A percentile compares a stretch with the other conserved stretches of the same genome.
phyloP scores from a whole-genome alignment of 2,888 invertebrate species.

The Latrodectus hesperus region DNA sequence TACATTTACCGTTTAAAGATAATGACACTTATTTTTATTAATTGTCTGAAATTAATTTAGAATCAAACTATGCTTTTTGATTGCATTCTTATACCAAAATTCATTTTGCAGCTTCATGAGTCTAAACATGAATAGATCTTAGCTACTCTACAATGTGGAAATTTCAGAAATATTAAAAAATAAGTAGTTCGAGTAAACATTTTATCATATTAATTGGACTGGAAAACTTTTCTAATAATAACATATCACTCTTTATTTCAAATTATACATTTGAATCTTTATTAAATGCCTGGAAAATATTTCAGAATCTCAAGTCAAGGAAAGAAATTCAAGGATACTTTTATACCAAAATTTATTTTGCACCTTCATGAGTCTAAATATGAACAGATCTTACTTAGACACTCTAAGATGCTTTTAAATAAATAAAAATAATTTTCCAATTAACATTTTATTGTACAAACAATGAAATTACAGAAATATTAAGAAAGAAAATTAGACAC shows the following conservation, averaged over 20 bases:
- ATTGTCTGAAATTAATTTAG: not conserved
- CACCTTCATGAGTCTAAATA: conserved; percentile 1
- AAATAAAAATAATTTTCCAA: not conserved
- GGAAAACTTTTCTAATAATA: not conserved
- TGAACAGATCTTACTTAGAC: not conserved
- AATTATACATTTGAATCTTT: not conserved
- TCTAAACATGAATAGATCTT: not conserved
- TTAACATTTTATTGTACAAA: not conserved
- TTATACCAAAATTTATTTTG: not conserved
- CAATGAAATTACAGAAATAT: not conserved
- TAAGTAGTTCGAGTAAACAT: not conserved
- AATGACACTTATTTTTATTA: too few species aligned
- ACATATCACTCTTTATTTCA: too few species aligned
- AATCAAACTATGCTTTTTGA: not conserved
- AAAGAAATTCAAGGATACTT: too few species aligned
- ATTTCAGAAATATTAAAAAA: not conserved
- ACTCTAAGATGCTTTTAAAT: not conserved
- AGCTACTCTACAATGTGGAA: conserved; percentile 2
- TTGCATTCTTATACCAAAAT: not conserved
- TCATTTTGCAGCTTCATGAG: conserved; percentile 21
- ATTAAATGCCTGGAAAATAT: not conserved
- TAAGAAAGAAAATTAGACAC: not conserved
- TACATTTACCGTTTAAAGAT: too few species aligned
- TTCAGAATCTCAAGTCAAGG: not conserved
- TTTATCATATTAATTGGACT: not conserved